phyloP scores from a whole-genome alignment of 1,140 invertebrate genomes.

The Cecropterus lyciades region DNA sequence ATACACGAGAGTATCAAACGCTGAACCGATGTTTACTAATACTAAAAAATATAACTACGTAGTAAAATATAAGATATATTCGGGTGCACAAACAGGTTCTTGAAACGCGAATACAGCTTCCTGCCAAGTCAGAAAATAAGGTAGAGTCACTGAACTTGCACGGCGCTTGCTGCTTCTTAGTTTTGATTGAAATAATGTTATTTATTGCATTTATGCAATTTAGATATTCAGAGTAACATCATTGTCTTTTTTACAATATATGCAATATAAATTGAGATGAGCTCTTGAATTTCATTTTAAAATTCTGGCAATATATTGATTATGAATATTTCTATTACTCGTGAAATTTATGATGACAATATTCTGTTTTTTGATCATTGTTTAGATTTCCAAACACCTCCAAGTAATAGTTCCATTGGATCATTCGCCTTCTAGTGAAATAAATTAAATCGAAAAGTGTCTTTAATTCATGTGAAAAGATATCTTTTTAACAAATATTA shows the following conservation, averaged over 20 bases:
- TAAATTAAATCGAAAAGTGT: no score
- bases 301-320: no score
- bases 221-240: neutral
- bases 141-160: conserved; percentile 79
- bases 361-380: no score
- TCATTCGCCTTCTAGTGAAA: no score
- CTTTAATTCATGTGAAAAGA: no score
- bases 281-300: no score
- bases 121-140: conserved; percentile 71
- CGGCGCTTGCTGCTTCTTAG: conserved; percentile 72
- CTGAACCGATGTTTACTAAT: conserved; percentile 37
- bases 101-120: conserved; percentile 73
- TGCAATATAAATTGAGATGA: no score
- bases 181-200: conserved; percentile 60
- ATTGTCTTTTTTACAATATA: neutral
- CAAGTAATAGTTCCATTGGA: no score
- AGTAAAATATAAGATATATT: conserved; percentile 53
- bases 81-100: conserved; percentile 77
- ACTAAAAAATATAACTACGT: conserved; percentile 50
- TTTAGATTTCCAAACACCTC: no score
- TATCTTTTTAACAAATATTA: no score
- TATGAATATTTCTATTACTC: no score
- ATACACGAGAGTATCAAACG: conserved; percentile 9
- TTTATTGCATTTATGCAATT: conserved; percentile 15
- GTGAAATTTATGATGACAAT: no score